phyloP scores from a whole-genome alignment of 2,113 vertebrate genomes.

The Zapus hudsonius region DNA sequence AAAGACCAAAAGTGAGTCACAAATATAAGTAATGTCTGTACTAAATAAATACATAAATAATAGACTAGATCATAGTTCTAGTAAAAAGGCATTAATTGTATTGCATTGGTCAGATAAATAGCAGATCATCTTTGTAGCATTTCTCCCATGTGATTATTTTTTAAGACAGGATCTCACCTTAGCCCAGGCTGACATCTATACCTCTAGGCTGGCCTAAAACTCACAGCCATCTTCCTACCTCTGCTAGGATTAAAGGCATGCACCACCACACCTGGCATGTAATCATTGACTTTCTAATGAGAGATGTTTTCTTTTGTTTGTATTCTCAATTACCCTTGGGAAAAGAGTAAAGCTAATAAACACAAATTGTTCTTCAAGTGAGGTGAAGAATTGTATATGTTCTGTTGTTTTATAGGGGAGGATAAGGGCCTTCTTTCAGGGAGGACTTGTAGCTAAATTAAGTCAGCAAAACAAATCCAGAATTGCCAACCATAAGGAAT shows the following conservation, averaged over 20 bases:
- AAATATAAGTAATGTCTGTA: background rate
- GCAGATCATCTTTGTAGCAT: background rate
- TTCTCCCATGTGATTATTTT: too few relatives aligned
- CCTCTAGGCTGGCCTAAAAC: too few relatives aligned
- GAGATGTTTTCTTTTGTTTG: background rate
- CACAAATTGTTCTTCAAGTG: background rate
- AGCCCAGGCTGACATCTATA: too few relatives aligned
- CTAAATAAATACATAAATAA: too few relatives aligned
- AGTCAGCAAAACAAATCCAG: background rate
- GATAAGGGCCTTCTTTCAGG: background rate
- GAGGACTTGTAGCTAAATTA: background rate
- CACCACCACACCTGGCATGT: background rate
- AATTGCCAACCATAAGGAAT: background rate
- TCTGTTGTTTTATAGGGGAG: constrained; percentile 6
- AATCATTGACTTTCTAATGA: background rate
- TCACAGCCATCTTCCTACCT: too few relatives aligned
- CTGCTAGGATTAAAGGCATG: too few relatives aligned
- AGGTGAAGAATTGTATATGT: background rate
- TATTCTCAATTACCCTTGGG: background rate
- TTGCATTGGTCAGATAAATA: background rate
- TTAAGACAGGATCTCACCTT: too few relatives aligned
- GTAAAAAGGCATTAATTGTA: too few relatives aligned
- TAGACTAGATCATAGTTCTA: background rate
- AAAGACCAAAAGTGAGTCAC: background rate
- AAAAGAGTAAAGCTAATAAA: background rate